Percentiles rank a stretch among this genome's conserved stretches.
Conservation (phyloP, 2,797 vertebrate genomes). For the Garrulus glandarius region DNA sequence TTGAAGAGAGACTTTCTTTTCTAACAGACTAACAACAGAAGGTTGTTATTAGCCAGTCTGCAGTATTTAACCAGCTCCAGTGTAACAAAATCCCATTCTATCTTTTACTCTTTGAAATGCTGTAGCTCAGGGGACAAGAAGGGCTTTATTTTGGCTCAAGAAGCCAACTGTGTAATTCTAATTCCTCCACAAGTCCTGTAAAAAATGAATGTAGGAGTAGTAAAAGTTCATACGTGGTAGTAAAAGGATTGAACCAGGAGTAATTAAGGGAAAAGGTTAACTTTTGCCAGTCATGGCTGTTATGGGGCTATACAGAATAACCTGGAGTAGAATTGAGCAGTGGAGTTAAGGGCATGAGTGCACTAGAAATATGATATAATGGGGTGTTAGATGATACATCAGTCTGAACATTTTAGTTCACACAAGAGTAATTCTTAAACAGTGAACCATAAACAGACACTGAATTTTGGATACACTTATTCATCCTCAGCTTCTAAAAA, state of each 20-base stretch:
- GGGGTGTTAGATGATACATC: background rate
- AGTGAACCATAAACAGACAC: background rate
- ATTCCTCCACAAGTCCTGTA: background rate
- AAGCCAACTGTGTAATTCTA: background rate
- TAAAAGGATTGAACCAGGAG: background rate
- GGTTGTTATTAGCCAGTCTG: background rate
- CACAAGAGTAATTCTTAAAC: background rate
- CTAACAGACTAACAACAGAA: background rate
- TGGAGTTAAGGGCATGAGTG: background rate
- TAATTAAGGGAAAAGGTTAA: background rate
- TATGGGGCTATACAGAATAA: background rate
- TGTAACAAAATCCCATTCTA: background rate
- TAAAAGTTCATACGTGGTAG: background rate
- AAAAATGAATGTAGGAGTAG: background rate
- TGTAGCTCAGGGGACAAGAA: background rate
- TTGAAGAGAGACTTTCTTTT: background rate
- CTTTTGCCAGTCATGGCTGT: background rate
- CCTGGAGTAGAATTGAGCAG: background rate
- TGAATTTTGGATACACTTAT: rapidly evolving
- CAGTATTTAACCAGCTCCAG: background rate
- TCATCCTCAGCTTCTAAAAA: background rate
- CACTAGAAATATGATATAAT: background rate
- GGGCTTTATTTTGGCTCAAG: background rate
- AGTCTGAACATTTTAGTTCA: background rate
- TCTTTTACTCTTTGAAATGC: background rate